Evolutionary conservation across 1,140 invertebrate species (phyloP), one percentile per base, ranked within the genome.

Genomic region (Forficula auricularia): DNA sequence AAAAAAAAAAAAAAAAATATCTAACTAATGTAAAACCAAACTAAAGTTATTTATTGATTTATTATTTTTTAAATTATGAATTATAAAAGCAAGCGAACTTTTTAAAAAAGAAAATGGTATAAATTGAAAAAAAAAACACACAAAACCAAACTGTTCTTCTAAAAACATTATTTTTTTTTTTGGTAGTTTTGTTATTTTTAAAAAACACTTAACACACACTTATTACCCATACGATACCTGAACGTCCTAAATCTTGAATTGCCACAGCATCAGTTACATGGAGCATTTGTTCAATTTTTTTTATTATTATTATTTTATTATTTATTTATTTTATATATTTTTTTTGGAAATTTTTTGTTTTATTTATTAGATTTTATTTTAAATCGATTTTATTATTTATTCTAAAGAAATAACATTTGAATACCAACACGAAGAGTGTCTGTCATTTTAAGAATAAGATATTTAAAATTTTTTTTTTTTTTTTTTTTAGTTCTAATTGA

Each of bases 381-480:
- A n/a, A n/a, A n/a, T n/a, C n/a, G n/a, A n/a, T n/a, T n/a, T n/a
- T n/a, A n/a, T n/a, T n/a, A n/a, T n/a, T 27, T 27, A 27, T 27
- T 27, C 4, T 27, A 10, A 13, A 14, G 12, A n/a, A 13, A 43
- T 22, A 50, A 48, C 54, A 54, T 54, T 54, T 56, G 54, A 54
- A 56, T 54, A 56, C 52, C 52, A 56, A 56, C 54, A 54, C 54
- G 40, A 52, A 49, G 55, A 51, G 46, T 44, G 44, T 50, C 51
- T 27, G 44, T 50, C 51, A 8, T 19, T 38, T 41, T 40, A 13
- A 44, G 12, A 16, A 44, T 16, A 44, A 44, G 4, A 39, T 40
- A 34, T 37, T 6, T 27, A 27, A 27, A 27, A 6, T 27, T 27
- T 27, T 27, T 27, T 27, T 27, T 27, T 6, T 27, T 27, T 27